phyloP scores from a whole-genome alignment of 2,113 vertebrate species.

The Puntigrus tetrazona region DNA sequence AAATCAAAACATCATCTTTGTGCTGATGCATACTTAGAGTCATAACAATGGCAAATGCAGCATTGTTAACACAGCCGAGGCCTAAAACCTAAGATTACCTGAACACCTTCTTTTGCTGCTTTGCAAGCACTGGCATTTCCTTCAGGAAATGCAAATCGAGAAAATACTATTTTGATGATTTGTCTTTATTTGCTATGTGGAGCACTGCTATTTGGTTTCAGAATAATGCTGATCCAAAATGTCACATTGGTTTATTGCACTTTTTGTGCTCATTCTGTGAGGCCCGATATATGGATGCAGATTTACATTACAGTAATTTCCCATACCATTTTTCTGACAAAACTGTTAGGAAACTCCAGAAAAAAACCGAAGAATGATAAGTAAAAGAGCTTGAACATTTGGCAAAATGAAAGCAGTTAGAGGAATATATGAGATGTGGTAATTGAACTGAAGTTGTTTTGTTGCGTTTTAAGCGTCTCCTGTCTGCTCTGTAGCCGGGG shows the following conservation, averaged over 20 bases:
- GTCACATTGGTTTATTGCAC: slow-evolving; percentile 6
- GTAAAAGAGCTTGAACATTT: background rate
- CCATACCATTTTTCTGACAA: background rate
- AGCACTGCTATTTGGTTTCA: background rate
- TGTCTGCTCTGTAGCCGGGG: slow-evolving; percentile 38
- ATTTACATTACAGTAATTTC: slow-evolving; percentile 11
- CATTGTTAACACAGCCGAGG: background rate
- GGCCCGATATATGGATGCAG: background rate
- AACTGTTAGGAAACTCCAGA: slow-evolving; percentile 5
- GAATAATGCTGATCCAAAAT: slow-evolving; percentile 27
- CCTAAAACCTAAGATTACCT: slow-evolving; percentile 3
- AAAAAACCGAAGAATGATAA: background rate
- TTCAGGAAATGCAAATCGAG: slow-evolving; percentile 9
- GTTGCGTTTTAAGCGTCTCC: slow-evolving; percentile 31
- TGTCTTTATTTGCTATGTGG: slow-evolving; percentile 24
- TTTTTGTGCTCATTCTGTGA: background rate
- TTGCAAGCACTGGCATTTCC: slow-evolving; percentile 19
- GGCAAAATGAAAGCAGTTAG: slow-evolving; percentile 4
- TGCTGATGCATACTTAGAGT: background rate
- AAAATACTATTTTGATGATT: slow-evolving; percentile 14
- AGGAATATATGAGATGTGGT: slow-evolving; percentile 19
- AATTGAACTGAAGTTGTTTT: slow-evolving; percentile 37
- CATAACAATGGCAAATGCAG: background rate
- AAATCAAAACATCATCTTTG: background rate
- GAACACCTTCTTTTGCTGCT: slow-evolving; percentile 16